Conservation (phyloP, 1,140 invertebrate species). For the Hermatobates lingyangjiaoensis region DNA sequence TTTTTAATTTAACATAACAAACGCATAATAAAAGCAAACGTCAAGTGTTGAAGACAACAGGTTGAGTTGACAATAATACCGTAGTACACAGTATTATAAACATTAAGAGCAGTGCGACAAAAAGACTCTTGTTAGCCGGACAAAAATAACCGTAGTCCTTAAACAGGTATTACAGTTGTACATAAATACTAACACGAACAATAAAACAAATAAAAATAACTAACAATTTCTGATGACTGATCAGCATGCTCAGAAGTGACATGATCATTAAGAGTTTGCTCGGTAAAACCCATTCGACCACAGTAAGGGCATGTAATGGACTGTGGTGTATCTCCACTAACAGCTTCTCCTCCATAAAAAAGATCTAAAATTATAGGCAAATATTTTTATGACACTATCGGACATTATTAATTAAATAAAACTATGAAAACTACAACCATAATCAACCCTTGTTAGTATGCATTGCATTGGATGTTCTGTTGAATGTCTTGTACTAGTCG, state of each 20-base stretch:
- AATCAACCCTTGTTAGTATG: conserved; percentile 84
- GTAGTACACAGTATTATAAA: too few species aligned
- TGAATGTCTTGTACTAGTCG: conserved; percentile 78
- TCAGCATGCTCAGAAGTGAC: conserved; percentile 75
- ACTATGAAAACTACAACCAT: background rate
- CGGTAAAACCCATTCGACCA: conserved; percentile 87
- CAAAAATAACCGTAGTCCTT: too few species aligned
- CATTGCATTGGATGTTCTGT: conserved; percentile 97
- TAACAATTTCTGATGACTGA: conserved; percentile 66
- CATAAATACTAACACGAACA: too few species aligned
- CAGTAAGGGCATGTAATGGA: conserved; percentile 94
- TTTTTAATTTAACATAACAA: too few species aligned
- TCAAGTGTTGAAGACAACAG: too few species aligned
- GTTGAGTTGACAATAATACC: too few species aligned
- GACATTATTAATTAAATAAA: background rate
- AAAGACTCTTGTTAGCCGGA: too few species aligned
- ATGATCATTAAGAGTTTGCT: conserved; percentile 78
- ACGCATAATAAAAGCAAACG: too few species aligned
- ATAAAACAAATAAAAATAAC: too few species aligned
- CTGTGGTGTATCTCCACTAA: conserved; percentile 62
- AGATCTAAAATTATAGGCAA: conserved; percentile 51
- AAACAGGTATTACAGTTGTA: too few species aligned
- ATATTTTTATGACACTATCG: too few species aligned
- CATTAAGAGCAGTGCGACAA: too few species aligned
- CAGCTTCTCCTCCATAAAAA: conserved; percentile 84